Percentiles rank a stretch among this genome's conserved stretches.
These are phyloP conservation scores for Hymenochirus boettgeri DNA, from an alignment of 2,113 vertebrate genomes.

Conservation along the genomic window DNA sequence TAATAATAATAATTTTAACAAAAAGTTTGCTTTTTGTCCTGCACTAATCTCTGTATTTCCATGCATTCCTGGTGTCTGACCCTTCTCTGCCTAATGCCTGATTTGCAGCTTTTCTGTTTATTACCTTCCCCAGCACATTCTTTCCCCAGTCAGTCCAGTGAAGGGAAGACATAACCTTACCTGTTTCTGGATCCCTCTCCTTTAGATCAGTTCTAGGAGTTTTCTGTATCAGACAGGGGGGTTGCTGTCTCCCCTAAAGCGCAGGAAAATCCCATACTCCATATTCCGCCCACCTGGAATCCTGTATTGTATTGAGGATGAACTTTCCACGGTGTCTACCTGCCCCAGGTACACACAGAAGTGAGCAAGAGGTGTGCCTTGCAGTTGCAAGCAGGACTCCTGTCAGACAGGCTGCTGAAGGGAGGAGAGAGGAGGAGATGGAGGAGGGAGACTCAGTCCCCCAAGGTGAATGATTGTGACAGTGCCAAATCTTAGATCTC, in stretches of 20 bases:
- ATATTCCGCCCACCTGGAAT: constrained; percentile 16
- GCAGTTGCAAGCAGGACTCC: constrained; percentile 21
- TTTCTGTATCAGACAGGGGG: not conserved
- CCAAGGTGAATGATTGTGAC: constrained; percentile 42
- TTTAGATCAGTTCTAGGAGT: constrained; percentile 11
- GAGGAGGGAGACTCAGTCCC: constrained; percentile 12
- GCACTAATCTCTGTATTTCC: no score
- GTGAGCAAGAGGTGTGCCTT: constrained; percentile 33
- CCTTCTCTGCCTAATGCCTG: constrained; percentile 2
- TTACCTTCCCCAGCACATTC: not conserved
- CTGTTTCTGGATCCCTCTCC: not conserved
- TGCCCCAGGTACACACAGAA: constrained; percentile 23
- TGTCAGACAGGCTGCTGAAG: constrained; percentile 41
- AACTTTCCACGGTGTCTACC: constrained; percentile 4
- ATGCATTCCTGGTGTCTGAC: no score
- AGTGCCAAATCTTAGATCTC: constrained; percentile 39
- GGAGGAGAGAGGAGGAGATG: constrained; percentile 19
- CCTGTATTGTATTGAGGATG: not conserved
- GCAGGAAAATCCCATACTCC: constrained; percentile 25
- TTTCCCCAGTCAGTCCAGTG: not conserved
- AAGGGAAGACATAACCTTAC: constrained; percentile 1
- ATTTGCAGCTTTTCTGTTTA: not conserved
- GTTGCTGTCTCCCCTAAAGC: constrained; percentile 14
- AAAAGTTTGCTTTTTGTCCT: no score
- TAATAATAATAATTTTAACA: no score